Evolutionary conservation across 2,113 vertebrate genomes (phyloP).

Genomic region (Vulpes ferrilata): DNA sequence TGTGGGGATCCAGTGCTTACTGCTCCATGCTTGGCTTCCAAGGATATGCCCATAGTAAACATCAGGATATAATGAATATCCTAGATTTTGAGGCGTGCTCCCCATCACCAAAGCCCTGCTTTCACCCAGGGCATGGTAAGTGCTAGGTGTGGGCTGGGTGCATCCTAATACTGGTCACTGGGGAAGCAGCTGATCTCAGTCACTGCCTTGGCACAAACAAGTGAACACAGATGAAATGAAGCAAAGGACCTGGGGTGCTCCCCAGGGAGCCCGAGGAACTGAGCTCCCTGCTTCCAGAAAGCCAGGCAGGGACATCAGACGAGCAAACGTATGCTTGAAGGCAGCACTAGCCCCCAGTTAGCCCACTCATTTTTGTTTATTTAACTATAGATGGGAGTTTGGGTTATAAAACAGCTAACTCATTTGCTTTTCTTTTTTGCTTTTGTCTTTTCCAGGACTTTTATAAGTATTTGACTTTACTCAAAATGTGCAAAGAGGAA

Average conservation of each 20-base stretch:
- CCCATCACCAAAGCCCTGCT: not conserved
- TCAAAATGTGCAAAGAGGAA: conserved; percentile 94
- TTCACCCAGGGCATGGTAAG: not conserved
- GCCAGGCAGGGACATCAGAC: not conserved
- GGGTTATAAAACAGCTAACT: not conserved
- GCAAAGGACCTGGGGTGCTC: not conserved
- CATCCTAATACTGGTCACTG: not conserved
- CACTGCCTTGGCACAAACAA: not conserved
- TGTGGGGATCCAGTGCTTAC: not conserved
- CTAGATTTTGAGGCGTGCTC: not conserved
- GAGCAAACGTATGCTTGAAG: not conserved
- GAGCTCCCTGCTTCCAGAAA: not conserved
- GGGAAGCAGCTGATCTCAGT: not conserved
- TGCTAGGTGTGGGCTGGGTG: not conserved
- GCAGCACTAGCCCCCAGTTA: no score
- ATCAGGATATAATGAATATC: not conserved
- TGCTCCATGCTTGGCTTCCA: not conserved
- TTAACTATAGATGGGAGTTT: not conserved
- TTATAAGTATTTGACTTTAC: conserved; percentile 76
- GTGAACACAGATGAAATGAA: not conserved
- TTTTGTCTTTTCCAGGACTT: conserved; percentile 84
- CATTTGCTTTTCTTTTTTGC: conserved; percentile 71
- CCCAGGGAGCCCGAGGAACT: not conserved
- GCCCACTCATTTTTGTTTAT: not conserved
- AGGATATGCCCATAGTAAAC: not conserved